Evolutionary conservation across 1,140 invertebrate species (phyloP).

Genomic region (Drosophila ercepeae): DNA sequence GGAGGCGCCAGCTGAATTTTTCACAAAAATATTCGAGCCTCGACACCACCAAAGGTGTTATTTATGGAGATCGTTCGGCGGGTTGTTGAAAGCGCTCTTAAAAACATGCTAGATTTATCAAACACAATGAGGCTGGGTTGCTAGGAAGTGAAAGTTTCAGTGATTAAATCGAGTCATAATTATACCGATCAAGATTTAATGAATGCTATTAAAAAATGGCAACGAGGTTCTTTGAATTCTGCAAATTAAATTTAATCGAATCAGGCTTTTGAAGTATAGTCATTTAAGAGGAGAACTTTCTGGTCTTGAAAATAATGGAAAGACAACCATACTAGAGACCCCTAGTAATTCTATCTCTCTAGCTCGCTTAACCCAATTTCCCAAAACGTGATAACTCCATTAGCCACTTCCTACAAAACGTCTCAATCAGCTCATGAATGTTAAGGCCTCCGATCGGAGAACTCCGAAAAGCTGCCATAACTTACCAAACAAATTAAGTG

Average conservation of each 20-base stretch:
- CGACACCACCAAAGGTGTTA: slow-evolving; percentile 42
- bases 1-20: slow-evolving; percentile 53
- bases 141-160: slow-evolving; percentile 2
- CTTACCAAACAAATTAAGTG: slow-evolving; percentile 57
- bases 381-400: slow-evolving; percentile 49
- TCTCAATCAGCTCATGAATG: slow-evolving; percentile 44
- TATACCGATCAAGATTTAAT: not conserved
- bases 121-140: slow-evolving; percentile 17
- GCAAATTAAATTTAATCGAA: not conserved
- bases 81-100: slow-evolving; percentile 23
- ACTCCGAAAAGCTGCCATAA: slow-evolving; percentile 32
- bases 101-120: slow-evolving; percentile 40
- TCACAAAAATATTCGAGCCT: slow-evolving; percentile 42
- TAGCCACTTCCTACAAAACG: slow-evolving; percentile 51
- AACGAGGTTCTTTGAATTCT: no score
- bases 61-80: slow-evolving; percentile 35
- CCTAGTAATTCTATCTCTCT: slow-evolving; percentile 17
- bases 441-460: slow-evolving; percentile 5
- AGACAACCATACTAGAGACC: not conserved
- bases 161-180: not conserved
- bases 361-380: slow-evolving; percentile 36
- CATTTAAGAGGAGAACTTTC: no score
- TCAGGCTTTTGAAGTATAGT: not conserved
- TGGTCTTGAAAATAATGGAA: slow-evolving; percentile 8
- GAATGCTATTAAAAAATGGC: not conserved